Base-by-base conservation (phyloP, 2,888 invertebrate species). In the Idaea dimidiata region DNA sequence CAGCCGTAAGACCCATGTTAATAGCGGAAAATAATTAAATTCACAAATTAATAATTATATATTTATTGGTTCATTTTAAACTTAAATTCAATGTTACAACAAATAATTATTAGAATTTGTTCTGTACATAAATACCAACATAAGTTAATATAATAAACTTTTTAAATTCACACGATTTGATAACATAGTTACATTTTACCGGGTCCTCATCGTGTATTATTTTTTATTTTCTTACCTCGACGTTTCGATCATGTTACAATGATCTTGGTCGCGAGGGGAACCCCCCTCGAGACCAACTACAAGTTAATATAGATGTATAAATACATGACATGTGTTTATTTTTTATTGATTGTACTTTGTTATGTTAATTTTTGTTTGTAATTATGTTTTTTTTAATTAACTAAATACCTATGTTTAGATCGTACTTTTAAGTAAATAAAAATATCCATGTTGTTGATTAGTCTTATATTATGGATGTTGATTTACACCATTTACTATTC, bases 371-470 rank as follows among this genome's bases (percentile, higher is more conserved):
- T 77, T 82, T 84, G 81, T 84, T 83, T 82, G 85, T 83, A 79
- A 79, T 82, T 73, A 74, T 80, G 78, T 76, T 78, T 83, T 86
- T 83, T 83, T 43, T 84, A 80, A 85, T 79, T 77, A 77, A 85
- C 81, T 87, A 84, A 71, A 82, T 80, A 79, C 76, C 76, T 81
- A 79, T 80, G 79, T 84, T 83, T 81, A 82, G 81, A 84, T 82
- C 84, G 80, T 84, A 81, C 72, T 83, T 80, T 80, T 89, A 90
- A 86, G 84, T 81, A 31, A 67, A 69, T 43, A 56, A 56, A 77
- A 81, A 84, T 87, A 91, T 91, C 89, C 89, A 88, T 91, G 91
- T 91, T 91, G 91, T 92, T 92, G 87, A 90, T 91, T 91, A 91
- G 91, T 92, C 80, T 91, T 89, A 43, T 43, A 43, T 82, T 87